Percentiles rank a stretch among this genome's conserved stretches.
Conservation (phyloP, 2,888 invertebrate species). For the Rhamphomyia laevipes region DNA sequence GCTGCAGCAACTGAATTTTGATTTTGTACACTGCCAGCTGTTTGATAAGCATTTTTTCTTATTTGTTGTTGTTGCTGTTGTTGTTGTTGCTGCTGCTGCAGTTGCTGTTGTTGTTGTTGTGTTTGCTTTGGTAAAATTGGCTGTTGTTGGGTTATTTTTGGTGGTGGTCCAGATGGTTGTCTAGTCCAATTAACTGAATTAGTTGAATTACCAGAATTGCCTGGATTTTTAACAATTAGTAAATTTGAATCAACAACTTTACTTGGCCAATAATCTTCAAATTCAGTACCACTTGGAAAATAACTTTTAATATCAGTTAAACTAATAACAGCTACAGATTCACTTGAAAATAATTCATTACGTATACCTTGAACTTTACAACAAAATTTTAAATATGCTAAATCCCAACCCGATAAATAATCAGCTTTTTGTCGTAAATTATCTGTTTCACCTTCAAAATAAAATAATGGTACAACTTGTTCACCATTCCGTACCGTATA, state of each 20-base stretch:
- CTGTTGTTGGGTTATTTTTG: conserved; percentile 31
- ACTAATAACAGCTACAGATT: conserved; percentile 82
- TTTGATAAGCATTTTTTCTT: conserved; percentile 9
- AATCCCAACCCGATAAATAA: conserved; percentile 81
- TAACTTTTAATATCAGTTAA: conserved; percentile 82
- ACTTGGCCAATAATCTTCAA: conserved; percentile 89
- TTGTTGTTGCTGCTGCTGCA: conserved; percentile 17
- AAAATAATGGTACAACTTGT: conserved; percentile 85
- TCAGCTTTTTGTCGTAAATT: conserved; percentile 78
- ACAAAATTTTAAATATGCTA: conserved; percentile 86
- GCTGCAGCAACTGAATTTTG: conserved; percentile 7
- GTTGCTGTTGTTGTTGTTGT: conserved; percentile 24
- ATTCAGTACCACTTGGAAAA: conserved; percentile 78
- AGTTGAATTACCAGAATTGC: conserved; percentile 62
- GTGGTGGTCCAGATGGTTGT: conserved; percentile 61
- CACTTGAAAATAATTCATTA: conserved; percentile 82
- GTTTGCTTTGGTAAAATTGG: conserved; percentile 25
- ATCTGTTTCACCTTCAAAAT: conserved; percentile 79
- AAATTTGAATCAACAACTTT: conserved; percentile 76
- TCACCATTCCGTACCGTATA: conserved; percentile 73
- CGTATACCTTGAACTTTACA: conserved; percentile 89
- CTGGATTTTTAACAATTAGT: conserved; percentile 48
- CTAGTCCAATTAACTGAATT: conserved; percentile 66
- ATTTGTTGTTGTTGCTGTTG: conserved; percentile 18
- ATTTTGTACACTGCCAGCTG: conserved; percentile 10